Base-by-base conservation (phyloP, 2,888 invertebrate genomes). In the Criorhina ranunculi region DNA sequence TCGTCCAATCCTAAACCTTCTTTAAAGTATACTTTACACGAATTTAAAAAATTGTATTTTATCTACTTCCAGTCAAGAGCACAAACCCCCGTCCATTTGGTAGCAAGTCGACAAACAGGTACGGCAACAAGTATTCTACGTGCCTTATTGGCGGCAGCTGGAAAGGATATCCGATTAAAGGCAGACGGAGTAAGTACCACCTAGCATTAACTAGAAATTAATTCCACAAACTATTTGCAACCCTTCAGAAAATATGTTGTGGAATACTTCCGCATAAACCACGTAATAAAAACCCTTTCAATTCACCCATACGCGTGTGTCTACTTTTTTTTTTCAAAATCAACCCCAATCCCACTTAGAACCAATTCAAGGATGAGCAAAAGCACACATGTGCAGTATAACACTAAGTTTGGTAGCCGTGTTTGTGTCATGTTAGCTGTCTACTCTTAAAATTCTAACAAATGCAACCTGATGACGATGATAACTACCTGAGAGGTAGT, bases 21-120 rank as follows among this genome's bases (percentile, higher is more conserved):
- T 24, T 24, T 3, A 24, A 24, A 24, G 24, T 4, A 1, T 24
- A 24, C 4, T 24, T 24, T 1, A 53, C 15, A 35, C 5, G 2
- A 42, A 49, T 35, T 35, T 19, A 40, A 19, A 17, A n/a, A 55
- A 4, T 4, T 31, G 31, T 33, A 9, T 42, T 33, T 19, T 53
- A 8, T 40, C 9, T 75, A 19, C 72, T 86, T 75, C 7, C 87
- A 99, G 98, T 96, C 97, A 82, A 96, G 96, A 86, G 95, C 97
- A 88, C 98, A 99, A 92, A 96, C 98, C 5, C 96, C 99, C 1
- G 96, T 99, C 1, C 99, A 99, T 93, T 93, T 99, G 91, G 98
- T 98, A 85, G 98, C 98, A 69, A 96, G 96, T 88, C 94, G 99
- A 88, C 96, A 97, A 91, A 97, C 97, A 0, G 98, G 98, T 12